A percentile compares a stretch with the other conserved stretches of the same genome.
Evolutionary conservation across 1,140 invertebrate genomes (phyloP).

Genomic region (Rhizoglyphus robini): DNA sequence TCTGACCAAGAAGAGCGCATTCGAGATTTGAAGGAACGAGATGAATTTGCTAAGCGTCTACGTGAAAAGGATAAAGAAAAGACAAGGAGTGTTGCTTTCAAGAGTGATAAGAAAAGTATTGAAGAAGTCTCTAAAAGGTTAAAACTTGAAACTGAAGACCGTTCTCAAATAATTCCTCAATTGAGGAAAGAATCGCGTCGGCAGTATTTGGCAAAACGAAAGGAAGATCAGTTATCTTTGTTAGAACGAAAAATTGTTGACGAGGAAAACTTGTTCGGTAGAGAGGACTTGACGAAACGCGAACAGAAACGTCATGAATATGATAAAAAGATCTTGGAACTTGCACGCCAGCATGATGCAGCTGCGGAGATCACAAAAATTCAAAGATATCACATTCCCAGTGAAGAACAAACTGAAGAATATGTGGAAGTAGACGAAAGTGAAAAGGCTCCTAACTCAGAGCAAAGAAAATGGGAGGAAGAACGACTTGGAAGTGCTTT

Average conservation of each 20-base stretch:
- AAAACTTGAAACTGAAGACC: constrained; percentile 61
- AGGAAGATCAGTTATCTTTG: constrained; percentile 90
- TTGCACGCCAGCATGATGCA: constrained; percentile 90
- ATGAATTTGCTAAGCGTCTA: constrained; percentile 80
- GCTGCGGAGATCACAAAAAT: constrained; percentile 79
- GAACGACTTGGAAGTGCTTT: constrained; percentile 87
- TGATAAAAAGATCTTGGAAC: constrained; percentile 73
- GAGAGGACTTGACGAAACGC: constrained; percentile 63
- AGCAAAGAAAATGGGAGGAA: constrained; percentile 96
- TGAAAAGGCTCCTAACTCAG: constrained; percentile 72
- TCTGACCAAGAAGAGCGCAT: constrained; percentile 40
- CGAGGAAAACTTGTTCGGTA: constrained; percentile 88
- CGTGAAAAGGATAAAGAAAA: constrained; percentile 79
- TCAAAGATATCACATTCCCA: constrained; percentile 84
- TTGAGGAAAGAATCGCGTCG: constrained; percentile 76
- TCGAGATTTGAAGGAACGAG: constrained; percentile 74
- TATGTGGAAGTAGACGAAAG: constrained; percentile 77
- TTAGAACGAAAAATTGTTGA: constrained; percentile 87
- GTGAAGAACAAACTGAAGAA: constrained; percentile 39
- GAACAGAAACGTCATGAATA: constrained; percentile 72
- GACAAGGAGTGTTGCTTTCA: constrained; percentile 61
- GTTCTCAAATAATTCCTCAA: constrained; percentile 70
- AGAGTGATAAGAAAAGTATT: constrained; percentile 55
- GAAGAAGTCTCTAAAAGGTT: constrained; percentile 84
- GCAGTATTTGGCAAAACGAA: constrained; percentile 86